Evolutionary conservation across 2,797 vertebrate genomes (phyloP).

Genomic region (Xiphorhynchus erythropygius): DNA sequence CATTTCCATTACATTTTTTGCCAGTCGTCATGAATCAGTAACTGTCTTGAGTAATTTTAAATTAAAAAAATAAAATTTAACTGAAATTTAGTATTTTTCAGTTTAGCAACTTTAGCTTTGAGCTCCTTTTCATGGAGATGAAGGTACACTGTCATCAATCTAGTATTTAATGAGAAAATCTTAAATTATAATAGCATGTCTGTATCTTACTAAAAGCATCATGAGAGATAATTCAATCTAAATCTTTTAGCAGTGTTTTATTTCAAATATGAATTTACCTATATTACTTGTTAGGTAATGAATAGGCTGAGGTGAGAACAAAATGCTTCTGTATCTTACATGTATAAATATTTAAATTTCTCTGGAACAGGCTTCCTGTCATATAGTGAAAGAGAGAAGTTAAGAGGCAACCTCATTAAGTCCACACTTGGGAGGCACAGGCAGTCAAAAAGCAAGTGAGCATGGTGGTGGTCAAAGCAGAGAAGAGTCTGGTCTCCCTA

Average conservation of each 20-base stretch:
- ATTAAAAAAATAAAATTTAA: background rate
- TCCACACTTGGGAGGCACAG: background rate
- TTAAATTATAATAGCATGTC: background rate
- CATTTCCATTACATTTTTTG: background rate
- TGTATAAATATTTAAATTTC: background rate
- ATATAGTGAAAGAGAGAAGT: background rate
- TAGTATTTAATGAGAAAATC: background rate
- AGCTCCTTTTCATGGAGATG: background rate
- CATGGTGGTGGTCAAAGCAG: background rate
- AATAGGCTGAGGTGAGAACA: background rate
- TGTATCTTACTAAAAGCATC: background rate
- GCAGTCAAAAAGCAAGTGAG: background rate
- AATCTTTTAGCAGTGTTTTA: background rate
- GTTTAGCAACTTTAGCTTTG: background rate
- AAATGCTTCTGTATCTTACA: background rate
- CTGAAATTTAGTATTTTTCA: background rate
- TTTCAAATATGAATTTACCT: background rate
- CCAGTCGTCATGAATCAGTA: background rate
- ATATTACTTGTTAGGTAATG: background rate
- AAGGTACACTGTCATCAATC: background rate
- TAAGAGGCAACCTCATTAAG: background rate
- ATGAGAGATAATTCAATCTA: background rate
- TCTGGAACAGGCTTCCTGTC: background rate
- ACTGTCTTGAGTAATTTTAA: background rate
- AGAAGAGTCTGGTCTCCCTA: background rate